These are phyloP conservation scores for Amazonetta brasiliensis DNA, from an alignment of 2,797 vertebrate genomes.

Conservation along the genomic window DNA sequence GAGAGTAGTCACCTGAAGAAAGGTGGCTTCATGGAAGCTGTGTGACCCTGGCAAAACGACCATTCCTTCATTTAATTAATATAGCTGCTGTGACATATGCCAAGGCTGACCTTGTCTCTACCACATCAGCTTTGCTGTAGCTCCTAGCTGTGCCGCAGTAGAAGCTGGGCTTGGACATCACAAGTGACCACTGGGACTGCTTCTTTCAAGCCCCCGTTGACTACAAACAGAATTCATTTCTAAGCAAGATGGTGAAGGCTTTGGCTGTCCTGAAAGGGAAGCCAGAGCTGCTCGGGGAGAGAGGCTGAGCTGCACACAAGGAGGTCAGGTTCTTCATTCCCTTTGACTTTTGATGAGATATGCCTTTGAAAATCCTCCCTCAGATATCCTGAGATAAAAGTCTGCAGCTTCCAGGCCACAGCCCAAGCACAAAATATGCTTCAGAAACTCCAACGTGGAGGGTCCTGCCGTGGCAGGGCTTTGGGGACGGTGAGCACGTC, in stretches of 20 bases:
- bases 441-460: not conserved
- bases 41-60: not conserved
- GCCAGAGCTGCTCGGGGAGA: not conserved
- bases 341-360: constrained; percentile 42
- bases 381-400: constrained; percentile 10
- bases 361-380: constrained; percentile 50
- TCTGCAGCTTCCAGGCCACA: not conserved
- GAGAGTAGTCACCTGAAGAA: not conserved
- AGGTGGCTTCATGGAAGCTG: not conserved
- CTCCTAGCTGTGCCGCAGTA: not conserved
- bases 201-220: not conserved
- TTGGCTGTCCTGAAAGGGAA: constrained; percentile 4
- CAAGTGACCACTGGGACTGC: not conserved
- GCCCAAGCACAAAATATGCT: not conserved
- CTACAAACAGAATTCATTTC: constrained; percentile 3
- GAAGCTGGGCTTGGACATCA: not conserved
- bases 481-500: not conserved
- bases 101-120: not conserved
- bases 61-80: not conserved
- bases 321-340: constrained; percentile 52
- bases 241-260: not conserved
- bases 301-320: not conserved
- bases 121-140: not conserved
- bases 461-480: not conserved
- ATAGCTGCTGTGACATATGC: not conserved